Conservation (phyloP, 2,113 vertebrate genomes). For the Varanus salvator region DNA sequence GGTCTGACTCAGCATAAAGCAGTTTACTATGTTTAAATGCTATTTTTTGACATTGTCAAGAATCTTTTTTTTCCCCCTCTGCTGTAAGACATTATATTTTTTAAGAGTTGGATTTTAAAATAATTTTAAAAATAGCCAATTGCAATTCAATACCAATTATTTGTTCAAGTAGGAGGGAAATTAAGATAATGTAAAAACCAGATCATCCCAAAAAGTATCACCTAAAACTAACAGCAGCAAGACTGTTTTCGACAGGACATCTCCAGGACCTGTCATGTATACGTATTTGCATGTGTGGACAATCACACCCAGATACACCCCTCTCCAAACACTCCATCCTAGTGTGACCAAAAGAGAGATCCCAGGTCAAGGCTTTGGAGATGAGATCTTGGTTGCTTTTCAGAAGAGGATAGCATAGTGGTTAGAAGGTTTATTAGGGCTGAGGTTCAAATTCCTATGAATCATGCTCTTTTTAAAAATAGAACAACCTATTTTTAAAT, state of each 20-base stretch:
- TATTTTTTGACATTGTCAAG: background rate
- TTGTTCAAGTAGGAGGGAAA: background rate
- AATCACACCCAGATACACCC: background rate
- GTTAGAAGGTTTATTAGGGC: background rate
- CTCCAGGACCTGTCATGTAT: background rate
- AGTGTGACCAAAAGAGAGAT: background rate
- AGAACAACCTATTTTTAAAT: too few relatives aligned
- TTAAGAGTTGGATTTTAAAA: too few relatives aligned
- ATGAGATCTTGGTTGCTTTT: background rate
- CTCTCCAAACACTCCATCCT: background rate
- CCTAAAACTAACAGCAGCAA: too few relatives aligned
- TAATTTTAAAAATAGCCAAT: too few relatives aligned
- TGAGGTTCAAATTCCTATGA: background rate
- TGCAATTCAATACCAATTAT: background rate
- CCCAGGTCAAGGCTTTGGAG: background rate
- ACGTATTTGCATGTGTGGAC: background rate
- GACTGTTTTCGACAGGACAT: background rate
- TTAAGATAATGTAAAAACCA: background rate
- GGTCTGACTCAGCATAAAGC: too few relatives aligned
- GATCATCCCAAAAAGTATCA: background rate
- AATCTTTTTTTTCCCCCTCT: background rate
- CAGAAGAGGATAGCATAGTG: background rate
- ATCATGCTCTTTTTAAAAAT: background rate
- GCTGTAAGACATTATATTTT: too few relatives aligned
- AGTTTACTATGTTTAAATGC: background rate